phyloP scores from a whole-genome alignment of 2,113 vertebrate species.

The Siniperca chuatsi region DNA sequence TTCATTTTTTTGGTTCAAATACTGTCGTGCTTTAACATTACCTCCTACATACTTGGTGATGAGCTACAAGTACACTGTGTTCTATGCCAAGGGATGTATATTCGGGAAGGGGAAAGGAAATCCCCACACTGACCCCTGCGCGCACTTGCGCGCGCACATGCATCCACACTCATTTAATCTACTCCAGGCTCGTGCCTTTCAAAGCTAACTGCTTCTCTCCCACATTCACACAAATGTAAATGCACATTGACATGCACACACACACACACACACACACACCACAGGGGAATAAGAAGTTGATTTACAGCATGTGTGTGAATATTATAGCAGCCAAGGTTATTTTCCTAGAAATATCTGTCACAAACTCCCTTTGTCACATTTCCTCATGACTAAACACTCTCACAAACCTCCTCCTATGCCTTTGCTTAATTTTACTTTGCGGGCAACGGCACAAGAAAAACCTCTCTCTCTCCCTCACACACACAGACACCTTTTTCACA shows the following conservation, averaged over 20 bases:
- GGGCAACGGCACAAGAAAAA: constrained; percentile 34
- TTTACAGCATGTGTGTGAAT: constrained; percentile 79
- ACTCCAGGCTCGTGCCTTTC: constrained; percentile 16
- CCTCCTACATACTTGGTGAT: constrained; percentile 26
- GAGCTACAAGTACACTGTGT: constrained; percentile 67
- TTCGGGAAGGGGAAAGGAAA: constrained; percentile 56
- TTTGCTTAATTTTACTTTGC: constrained; percentile 68
- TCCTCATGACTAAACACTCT: constrained; percentile 79
- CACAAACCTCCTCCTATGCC: constrained; percentile 64
- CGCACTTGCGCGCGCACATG: background rate
- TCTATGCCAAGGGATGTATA: constrained; percentile 55
- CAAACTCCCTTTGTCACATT: constrained; percentile 73
- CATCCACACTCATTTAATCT: constrained; percentile 13
- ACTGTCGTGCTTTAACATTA: background rate
- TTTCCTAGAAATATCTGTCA: constrained; percentile 84
- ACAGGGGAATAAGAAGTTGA: constrained; percentile 56
- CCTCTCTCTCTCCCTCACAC: background rate
- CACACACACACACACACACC: constrained; percentile 14
- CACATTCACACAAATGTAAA: constrained; percentile 34
- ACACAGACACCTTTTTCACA: constrained; percentile 27
- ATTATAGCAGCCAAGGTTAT: constrained; percentile 69
- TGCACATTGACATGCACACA: constrained; percentile 32
- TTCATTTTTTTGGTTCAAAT: background rate
- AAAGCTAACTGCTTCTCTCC: constrained; percentile 31
- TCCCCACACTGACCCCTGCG: constrained; percentile 30